Conservation (phyloP, 2,888 invertebrate species). For the Sthenelais limicola region DNA sequence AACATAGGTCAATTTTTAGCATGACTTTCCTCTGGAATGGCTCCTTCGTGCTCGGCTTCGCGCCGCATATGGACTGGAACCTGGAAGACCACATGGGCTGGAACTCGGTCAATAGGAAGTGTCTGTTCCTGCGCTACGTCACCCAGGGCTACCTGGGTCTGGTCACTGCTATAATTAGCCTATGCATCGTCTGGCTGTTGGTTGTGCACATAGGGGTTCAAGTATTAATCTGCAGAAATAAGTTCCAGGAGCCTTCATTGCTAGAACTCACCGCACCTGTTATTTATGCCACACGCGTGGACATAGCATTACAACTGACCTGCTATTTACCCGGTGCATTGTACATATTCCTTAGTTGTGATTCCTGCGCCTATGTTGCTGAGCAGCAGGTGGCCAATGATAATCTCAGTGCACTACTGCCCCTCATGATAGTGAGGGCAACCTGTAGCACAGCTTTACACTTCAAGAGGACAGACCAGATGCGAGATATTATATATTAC, state of each 20-base stretch:
- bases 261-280: conserved; percentile 16
- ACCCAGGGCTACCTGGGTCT: conserved; percentile 3
- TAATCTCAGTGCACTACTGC: conserved; percentile 25
- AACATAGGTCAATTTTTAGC: conserved; percentile 58
- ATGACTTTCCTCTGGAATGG: conserved; percentile 64
- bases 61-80: conserved; percentile 63
- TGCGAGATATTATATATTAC: conserved; percentile 16
- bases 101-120: conserved; percentile 4
- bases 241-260: background rate
- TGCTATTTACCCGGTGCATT: conserved; percentile 57
- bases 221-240: background rate
- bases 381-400: conserved; percentile 1
- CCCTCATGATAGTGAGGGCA: conserved; percentile 13
- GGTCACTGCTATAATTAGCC: conserved; percentile 1
- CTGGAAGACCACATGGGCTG: background rate
- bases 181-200: background rate
- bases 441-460: conserved; percentile 20
- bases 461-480: conserved; percentile 25
- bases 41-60: conserved; percentile 63
- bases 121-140: conserved; percentile 37
- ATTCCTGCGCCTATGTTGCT: conserved; percentile 43
- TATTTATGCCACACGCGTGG: conserved; percentile 48
- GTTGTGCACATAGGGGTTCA: conserved; percentile 22
- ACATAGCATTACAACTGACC: conserved; percentile 54
- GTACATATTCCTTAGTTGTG: conserved; percentile 54